A percentile compares a stretch with the other conserved stretches of the same genome.
phyloP scores from a whole-genome alignment of 1,140 invertebrate genomes.

The Physella acuta region DNA sequence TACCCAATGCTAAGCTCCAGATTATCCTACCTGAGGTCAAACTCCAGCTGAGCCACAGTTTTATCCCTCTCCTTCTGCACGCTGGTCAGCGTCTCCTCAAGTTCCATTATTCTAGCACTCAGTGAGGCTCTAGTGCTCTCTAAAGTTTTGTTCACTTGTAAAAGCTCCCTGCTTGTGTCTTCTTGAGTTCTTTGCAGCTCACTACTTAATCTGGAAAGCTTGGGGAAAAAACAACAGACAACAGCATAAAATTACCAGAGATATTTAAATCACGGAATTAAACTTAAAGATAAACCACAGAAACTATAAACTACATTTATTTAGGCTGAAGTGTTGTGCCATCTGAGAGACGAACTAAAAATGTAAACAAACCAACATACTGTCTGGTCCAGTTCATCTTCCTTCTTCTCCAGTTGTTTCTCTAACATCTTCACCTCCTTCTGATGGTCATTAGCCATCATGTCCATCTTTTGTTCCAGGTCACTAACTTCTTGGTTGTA shows the following conservation, averaged over 20 bases:
- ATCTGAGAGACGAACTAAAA: not conserved
- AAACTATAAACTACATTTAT: too few species aligned
- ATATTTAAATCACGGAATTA: too few species aligned
- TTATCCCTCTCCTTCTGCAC: not conserved
- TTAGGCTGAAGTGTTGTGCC: not conserved
- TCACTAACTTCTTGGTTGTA: conserved; percentile 39
- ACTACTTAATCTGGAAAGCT: conserved; percentile 40
- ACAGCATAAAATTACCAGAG: conserved; percentile 3
- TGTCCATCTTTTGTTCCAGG: conserved; percentile 34
- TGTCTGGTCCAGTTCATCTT: conserved; percentile 39
- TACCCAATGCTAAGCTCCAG: not conserved
- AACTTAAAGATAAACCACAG: too few species aligned
- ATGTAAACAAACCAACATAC: conserved; percentile 23
- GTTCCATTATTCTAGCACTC: conserved; percentile 20
- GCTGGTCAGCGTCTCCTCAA: conserved; percentile 29
- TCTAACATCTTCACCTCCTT: conserved; percentile 34
- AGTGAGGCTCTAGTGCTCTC: conserved; percentile 24
- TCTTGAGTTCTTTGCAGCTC: conserved; percentile 40
- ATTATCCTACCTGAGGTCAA: not conserved
- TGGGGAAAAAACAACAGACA: not conserved
- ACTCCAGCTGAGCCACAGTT: not conserved
- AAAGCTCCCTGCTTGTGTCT: conserved; percentile 23
- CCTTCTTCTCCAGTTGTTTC: conserved; percentile 33
- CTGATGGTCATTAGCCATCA: conserved; percentile 32
- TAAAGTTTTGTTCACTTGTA: conserved; percentile 26